These are phyloP conservation scores for Gryllus bimaculatus DNA, from an alignment of 1,140 invertebrate genomes.

Conservation along the genomic window DNA sequence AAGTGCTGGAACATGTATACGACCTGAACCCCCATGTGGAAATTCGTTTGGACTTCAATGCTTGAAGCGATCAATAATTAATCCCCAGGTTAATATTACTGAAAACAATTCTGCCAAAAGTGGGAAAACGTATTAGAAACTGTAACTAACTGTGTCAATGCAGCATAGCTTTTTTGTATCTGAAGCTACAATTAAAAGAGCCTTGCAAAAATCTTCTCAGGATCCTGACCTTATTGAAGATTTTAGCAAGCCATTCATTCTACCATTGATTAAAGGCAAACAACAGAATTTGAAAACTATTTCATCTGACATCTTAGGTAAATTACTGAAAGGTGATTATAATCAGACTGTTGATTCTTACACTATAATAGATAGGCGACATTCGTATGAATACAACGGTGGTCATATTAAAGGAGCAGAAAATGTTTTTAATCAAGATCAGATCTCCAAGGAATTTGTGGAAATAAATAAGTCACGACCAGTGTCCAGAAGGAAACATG, in stretches of 20 bases:
- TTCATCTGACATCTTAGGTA: constrained; percentile 58
- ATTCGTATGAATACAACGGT: constrained; percentile 94
- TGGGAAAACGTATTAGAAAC: too few relatives aligned
- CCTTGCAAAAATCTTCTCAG: constrained; percentile 41
- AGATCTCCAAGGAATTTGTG: constrained; percentile 54
- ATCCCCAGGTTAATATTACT: constrained; percentile 30
- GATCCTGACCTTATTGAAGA: constrained; percentile 74
- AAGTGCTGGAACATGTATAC: constrained; percentile 41
- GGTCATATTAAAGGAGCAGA: constrained; percentile 82
- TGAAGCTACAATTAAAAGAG: constrained; percentile 50
- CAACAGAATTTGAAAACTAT: constrained; percentile 84
- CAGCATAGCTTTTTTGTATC: constrained; percentile 46
- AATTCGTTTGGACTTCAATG: constrained; percentile 38
- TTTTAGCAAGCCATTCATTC: constrained; percentile 61
- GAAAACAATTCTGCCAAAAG: constrained; percentile 23
- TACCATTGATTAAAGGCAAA: constrained; percentile 69
- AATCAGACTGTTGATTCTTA: constrained; percentile 48
- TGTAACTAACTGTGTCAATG: constrained; percentile 21
- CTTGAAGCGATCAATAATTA: constrained; percentile 41
- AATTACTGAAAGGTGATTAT: constrained; percentile 59
- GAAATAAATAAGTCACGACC: constrained; percentile 30
- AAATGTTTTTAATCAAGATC: constrained; percentile 73
- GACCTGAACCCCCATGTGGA: constrained; percentile 48
- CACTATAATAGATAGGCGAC: constrained; percentile 55
- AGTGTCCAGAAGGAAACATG: neutral